phyloP scores from a whole-genome alignment of 2,113 vertebrate species.

The Xiphophorus hellerii region DNA sequence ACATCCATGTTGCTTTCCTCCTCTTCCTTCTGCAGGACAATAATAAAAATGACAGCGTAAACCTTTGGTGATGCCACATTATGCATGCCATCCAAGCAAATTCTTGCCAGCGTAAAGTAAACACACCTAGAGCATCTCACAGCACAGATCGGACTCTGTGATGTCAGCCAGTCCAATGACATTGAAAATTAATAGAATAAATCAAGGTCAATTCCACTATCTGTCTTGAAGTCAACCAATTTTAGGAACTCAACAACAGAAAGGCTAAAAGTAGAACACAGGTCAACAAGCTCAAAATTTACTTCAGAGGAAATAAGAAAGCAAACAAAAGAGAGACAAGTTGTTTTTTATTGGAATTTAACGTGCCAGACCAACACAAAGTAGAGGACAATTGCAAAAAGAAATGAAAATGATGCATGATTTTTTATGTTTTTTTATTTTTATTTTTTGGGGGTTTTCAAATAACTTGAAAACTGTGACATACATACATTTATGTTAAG shows the following conservation, averaged over 20 bases:
- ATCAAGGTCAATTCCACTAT: constrained; percentile 54
- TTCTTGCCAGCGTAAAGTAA: constrained; percentile 75
- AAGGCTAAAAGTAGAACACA: not conserved
- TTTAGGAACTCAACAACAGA: constrained; percentile 16
- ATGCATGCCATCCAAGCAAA: constrained; percentile 76
- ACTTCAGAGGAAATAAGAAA: not conserved
- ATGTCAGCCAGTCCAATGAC: constrained; percentile 56
- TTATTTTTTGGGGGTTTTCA: not conserved
- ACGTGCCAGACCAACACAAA: not conserved
- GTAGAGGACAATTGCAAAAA: not conserved
- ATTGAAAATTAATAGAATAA: constrained; percentile 69
- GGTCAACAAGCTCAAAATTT: constrained; percentile 2
- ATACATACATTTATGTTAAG: not conserved
- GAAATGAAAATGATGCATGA: no score
- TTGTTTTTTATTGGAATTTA: not conserved
- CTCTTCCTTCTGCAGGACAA: constrained; percentile 62
- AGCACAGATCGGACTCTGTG: constrained; percentile 63
- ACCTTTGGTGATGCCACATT: constrained; percentile 73
- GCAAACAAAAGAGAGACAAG: not conserved
- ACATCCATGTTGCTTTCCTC: constrained; percentile 47
- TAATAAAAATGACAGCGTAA: constrained; percentile 60
- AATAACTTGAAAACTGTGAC: not conserved
- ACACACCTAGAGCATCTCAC: constrained; percentile 59
- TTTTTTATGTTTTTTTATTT: not conserved
- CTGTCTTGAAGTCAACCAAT: constrained; percentile 20